Percentiles rank a stretch among this genome's conserved stretches.
Conservation (phyloP, 2,888 invertebrate species). For the Epicampocera succincta region DNA sequence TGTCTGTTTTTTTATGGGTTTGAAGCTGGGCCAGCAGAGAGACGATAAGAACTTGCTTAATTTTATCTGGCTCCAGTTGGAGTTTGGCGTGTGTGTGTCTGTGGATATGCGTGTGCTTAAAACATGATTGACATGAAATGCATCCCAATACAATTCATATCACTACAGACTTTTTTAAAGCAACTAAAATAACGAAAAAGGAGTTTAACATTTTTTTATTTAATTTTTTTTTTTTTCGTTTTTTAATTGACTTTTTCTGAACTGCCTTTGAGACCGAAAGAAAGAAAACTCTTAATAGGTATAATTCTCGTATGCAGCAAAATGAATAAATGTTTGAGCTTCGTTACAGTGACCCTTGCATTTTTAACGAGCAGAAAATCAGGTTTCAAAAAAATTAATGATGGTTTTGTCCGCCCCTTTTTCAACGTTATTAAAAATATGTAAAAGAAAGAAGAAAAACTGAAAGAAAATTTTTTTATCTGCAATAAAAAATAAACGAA, state of each 20-base stretch:
- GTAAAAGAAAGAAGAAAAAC: too few relatives aligned
- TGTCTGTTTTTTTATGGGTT: not conserved
- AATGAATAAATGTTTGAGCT: conserved; percentile 43
- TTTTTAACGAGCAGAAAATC: conserved; percentile 28
- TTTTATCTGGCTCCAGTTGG: not conserved
- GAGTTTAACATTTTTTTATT: conserved; percentile 22
- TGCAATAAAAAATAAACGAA: too few relatives aligned
- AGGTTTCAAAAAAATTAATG: conserved; percentile 39
- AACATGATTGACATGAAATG: conserved; percentile 54
- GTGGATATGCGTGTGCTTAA: not conserved
- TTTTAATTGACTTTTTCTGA: conserved; percentile 53
- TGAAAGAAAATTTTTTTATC: not conserved
- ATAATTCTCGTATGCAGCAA: too few relatives aligned
- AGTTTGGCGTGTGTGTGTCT: not conserved
- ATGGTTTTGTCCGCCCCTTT: conserved; percentile 22
- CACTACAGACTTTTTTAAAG: conserved; percentile 10
- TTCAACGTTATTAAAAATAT: not conserved
- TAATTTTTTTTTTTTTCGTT: too few relatives aligned
- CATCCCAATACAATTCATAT: conserved; percentile 28
- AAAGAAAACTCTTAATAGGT: not conserved
- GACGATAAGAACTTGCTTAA: conserved; percentile 28
- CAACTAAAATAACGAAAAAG: not conserved
- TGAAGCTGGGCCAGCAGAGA: not conserved
- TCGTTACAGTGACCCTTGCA: conserved; percentile 55
- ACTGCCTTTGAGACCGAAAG: not conserved